Evolutionary conservation across 1,140 invertebrate species (phyloP).

Genomic region (Cephus cinctus): DNA sequence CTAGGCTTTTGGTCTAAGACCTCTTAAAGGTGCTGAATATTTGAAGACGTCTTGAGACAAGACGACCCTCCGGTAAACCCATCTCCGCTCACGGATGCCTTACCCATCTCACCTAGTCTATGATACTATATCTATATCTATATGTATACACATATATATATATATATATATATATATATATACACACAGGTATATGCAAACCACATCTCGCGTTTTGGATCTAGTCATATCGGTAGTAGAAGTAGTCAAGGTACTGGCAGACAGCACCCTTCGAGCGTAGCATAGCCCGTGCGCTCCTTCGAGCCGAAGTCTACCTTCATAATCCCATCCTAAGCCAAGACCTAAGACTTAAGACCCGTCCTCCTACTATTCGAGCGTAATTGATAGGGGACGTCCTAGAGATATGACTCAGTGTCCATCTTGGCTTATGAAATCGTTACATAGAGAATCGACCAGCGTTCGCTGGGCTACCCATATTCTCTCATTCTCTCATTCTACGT

Average conservation of each 20-base stretch:
- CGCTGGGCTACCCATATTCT: too few relatives aligned
- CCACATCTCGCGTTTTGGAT: too few relatives aligned
- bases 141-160: too few relatives aligned
- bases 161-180: too few relatives aligned
- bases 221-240: too few relatives aligned
- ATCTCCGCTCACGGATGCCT: slow-evolving; percentile 2
- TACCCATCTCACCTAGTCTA: neutral
- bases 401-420: neutral
- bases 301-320: slow-evolving; percentile 5
- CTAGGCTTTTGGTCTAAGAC: slow-evolving; percentile 1
- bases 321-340: slow-evolving; percentile 6
- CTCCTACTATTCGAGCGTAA: neutral
- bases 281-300: too few relatives aligned
- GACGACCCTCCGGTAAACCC: slow-evolving; percentile 3
- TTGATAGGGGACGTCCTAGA: slow-evolving; percentile 1
- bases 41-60: slow-evolving; percentile 7
- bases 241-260: too few relatives aligned
- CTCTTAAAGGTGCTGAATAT: slow-evolving; percentile 12
- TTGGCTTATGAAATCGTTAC: slow-evolving; percentile 2
- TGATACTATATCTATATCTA: too few relatives aligned
- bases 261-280: too few relatives aligned
- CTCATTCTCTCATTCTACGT: neutral
- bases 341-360: slow-evolving; percentile 4
- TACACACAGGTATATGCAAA: too few relatives aligned
- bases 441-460: neutral